phyloP scores from a whole-genome alignment of 64 coral and sea anemone species.

The Actinia tenebrosa region DNA sequence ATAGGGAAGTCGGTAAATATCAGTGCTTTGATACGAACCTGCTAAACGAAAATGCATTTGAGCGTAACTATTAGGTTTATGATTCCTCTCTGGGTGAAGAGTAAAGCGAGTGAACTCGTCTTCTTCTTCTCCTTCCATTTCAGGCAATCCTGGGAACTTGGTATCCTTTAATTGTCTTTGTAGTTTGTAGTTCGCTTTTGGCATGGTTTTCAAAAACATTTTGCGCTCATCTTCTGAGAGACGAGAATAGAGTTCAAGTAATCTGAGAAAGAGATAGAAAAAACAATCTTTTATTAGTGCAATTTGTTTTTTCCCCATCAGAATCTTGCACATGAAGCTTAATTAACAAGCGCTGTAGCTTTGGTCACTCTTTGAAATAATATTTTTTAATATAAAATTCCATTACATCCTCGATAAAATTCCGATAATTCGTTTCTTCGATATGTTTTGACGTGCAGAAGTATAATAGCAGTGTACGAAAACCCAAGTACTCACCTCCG shows the following conservation, averaged over 20 bases:
- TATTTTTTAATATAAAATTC: too few species aligned
- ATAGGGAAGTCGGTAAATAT: neutral
- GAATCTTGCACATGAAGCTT: too few species aligned
- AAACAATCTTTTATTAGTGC: too few species aligned
- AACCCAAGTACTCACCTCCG: neutral
- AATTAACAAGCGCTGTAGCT: too few species aligned
- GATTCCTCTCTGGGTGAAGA: neutral
- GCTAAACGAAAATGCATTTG: constrained; percentile 25
- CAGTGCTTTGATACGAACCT: neutral
- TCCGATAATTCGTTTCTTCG: too few species aligned
- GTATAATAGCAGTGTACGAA: neutral
- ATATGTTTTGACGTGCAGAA: neutral
- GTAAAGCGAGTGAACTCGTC: neutral
- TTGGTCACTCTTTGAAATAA: too few species aligned
- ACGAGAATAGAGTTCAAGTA: neutral
- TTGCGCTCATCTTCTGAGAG: neutral
- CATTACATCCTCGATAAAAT: too few species aligned
- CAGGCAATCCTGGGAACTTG: neutral
- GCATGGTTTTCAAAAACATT: neutral
- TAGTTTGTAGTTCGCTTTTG: neutral
- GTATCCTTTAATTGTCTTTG: neutral
- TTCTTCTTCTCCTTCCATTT: constrained; percentile 4
- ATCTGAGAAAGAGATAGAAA: too few species aligned
- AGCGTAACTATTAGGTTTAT: neutral
- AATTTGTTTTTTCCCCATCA: too few species aligned